Evolutionary conservation across 2,888 invertebrate genomes (phyloP).

Genomic region (Ophion ventricosus): DNA sequence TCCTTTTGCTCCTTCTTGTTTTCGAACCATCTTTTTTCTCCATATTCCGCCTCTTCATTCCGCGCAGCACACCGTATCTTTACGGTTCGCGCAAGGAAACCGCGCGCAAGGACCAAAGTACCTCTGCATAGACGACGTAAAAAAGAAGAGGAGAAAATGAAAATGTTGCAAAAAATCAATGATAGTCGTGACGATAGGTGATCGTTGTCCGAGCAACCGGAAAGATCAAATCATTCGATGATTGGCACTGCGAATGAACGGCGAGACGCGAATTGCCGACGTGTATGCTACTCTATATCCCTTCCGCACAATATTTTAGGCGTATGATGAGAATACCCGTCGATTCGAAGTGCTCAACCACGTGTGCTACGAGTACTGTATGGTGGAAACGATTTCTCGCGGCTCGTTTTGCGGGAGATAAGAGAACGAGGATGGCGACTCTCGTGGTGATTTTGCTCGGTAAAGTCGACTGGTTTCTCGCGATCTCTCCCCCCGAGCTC

Average conservation of each 20-base stretch:
- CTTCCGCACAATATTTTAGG: slow-evolving; percentile 47
- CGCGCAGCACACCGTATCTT: slow-evolving; percentile 34
- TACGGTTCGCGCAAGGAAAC: slow-evolving; percentile 17
- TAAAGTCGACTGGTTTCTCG: slow-evolving; percentile 53
- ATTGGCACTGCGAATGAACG: slow-evolving; percentile 37
- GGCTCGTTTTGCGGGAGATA: slow-evolving; percentile 46
- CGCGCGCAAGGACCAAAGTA: slow-evolving; percentile 16
- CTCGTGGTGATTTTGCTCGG: slow-evolving; percentile 4
- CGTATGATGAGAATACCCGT: slow-evolving; percentile 43
- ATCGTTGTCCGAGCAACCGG: slow-evolving; percentile 33
- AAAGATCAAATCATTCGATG: slow-evolving; percentile 43
- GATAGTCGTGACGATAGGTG: not conserved
- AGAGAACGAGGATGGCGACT: slow-evolving; percentile 58
- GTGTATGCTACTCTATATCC: slow-evolving; percentile 13
- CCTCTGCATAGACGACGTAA: slow-evolving; percentile 17
- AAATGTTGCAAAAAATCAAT: slow-evolving; percentile 1
- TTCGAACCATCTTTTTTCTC: slow-evolving; percentile 21
- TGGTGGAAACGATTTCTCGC: slow-evolving; percentile 50
- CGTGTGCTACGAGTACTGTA: slow-evolving; percentile 21
- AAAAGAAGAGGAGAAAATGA: not conserved
- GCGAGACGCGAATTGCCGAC: slow-evolving; percentile 21
- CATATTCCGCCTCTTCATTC: slow-evolving; percentile 21
- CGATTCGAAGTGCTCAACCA: slow-evolving; percentile 6
- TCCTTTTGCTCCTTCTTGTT: not conserved
- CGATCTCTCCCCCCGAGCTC: slow-evolving; percentile 32